phyloP scores from a whole-genome alignment of 2,888 invertebrate genomes.

The Vandiemenella viatica region DNA sequence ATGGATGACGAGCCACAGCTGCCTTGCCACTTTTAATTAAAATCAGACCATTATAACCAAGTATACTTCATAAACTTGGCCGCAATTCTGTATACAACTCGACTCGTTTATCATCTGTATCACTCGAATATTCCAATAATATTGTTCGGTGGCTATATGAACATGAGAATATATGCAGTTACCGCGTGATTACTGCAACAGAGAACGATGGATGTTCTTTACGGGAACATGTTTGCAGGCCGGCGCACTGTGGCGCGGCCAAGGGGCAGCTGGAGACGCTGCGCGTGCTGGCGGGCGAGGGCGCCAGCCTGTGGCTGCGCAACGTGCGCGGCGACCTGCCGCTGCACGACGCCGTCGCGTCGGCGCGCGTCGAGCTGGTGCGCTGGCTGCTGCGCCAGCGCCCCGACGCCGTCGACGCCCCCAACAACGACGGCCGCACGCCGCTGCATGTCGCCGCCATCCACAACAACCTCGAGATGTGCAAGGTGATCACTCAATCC shows the following conservation, averaged over 20 bases:
- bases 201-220: too few relatives aligned
- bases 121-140: too few relatives aligned
- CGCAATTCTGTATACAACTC: too few relatives aligned
- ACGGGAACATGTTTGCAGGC: constrained; percentile 30
- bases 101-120: too few relatives aligned
- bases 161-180: too few relatives aligned
- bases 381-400: constrained; percentile 74
- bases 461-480: constrained; percentile 85
- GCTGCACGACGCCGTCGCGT: constrained; percentile 88
- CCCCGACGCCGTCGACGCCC: constrained; percentile 69
- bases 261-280: constrained; percentile 88
- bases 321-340: constrained; percentile 91
- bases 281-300: constrained; percentile 54
- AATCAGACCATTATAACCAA: too few relatives aligned
- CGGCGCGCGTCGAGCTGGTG: constrained; percentile 75
- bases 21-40: too few relatives aligned
- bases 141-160: too few relatives aligned
- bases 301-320: constrained; percentile 80
- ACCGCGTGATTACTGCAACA: too few relatives aligned
- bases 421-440: constrained; percentile 85
- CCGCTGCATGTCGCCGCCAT: constrained; percentile 88
- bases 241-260: constrained; percentile 88
- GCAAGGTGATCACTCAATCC: constrained; percentile 48
- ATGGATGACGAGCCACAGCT: too few relatives aligned
- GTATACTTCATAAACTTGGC: too few relatives aligned